Conservation (phyloP, 1,140 invertebrate species). For the Drosophila equinoxialis region DNA sequence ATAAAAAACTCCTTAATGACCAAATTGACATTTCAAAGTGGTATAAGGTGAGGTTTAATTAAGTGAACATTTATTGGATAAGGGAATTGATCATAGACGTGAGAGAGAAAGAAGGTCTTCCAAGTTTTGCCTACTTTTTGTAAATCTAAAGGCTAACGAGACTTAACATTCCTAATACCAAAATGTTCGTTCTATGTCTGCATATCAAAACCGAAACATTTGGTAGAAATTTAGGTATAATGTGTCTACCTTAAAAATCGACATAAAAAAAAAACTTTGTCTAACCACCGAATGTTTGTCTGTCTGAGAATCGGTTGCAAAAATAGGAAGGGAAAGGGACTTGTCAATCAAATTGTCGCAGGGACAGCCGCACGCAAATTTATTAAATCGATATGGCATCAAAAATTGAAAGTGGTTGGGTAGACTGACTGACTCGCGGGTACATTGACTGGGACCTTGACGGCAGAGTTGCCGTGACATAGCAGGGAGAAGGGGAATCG, state of each 20-base stretch:
- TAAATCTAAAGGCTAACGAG: too few relatives aligned
- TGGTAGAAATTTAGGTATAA: background rate
- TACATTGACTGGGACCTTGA: constrained; percentile 44
- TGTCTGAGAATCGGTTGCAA: background rate
- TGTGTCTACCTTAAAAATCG: background rate
- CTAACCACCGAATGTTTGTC: background rate
- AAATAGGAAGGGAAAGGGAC: constrained; percentile 20
- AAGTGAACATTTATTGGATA: too few relatives aligned
- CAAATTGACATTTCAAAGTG: too few relatives aligned
- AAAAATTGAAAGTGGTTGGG: constrained; percentile 75
- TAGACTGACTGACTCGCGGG: constrained; percentile 27
- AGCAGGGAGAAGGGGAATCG: background rate
- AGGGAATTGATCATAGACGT: too few relatives aligned
- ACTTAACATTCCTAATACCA: too few relatives aligned
- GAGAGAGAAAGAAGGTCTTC: too few relatives aligned
- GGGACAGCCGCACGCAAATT: constrained; percentile 67
- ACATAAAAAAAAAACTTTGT: constrained; percentile 1
- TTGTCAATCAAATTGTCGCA: constrained; percentile 78
- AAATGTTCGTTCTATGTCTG: too few relatives aligned
- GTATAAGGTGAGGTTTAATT: too few relatives aligned
- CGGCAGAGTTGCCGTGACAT: constrained; percentile 10
- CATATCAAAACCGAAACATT: too few relatives aligned
- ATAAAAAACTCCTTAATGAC: too few relatives aligned
- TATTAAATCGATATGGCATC: constrained; percentile 79
- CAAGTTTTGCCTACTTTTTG: too few relatives aligned